Evolutionary conservation across 2,888 invertebrate genomes (phyloP).

Genomic region (Heliconius aoede): DNA sequence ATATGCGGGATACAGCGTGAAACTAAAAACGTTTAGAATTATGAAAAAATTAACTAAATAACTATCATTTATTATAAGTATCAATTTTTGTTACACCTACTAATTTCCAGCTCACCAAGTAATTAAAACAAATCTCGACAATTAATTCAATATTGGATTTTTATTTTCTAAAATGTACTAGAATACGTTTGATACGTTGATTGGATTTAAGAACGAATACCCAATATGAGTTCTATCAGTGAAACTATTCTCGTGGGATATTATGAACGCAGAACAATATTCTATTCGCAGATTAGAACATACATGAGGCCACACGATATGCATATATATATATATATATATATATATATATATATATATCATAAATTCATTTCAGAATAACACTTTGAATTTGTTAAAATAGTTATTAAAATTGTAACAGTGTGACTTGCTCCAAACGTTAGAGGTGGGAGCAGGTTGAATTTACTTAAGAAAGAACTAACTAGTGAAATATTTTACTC

Average conservation of each 20-base stretch:
- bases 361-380: too few species aligned
- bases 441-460: not conserved
- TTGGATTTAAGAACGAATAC: constrained; percentile 1
- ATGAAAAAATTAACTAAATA: too few species aligned
- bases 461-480: not conserved
- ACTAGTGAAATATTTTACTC: too few species aligned
- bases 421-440: not conserved
- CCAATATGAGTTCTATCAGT: constrained; percentile 3
- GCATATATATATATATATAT: too few species aligned
- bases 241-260: constrained; percentile 1
- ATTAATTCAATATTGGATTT: not conserved
- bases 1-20: too few species aligned
- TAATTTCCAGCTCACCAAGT: not conserved
- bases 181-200: not conserved
- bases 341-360: too few species aligned
- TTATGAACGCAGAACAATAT: constrained; percentile 8
- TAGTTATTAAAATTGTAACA: too few species aligned
- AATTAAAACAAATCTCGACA: too few species aligned
- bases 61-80: too few species aligned
- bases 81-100: not conserved
- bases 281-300: not conserved
- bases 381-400: not conserved
- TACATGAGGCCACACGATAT: not conserved
- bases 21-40: too few species aligned
- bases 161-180: not conserved